Percentiles rank a stretch among this genome's conserved stretches.
Conservation (phyloP, 2,797 vertebrate species). For the Rhynchonycteris naso region DNA sequence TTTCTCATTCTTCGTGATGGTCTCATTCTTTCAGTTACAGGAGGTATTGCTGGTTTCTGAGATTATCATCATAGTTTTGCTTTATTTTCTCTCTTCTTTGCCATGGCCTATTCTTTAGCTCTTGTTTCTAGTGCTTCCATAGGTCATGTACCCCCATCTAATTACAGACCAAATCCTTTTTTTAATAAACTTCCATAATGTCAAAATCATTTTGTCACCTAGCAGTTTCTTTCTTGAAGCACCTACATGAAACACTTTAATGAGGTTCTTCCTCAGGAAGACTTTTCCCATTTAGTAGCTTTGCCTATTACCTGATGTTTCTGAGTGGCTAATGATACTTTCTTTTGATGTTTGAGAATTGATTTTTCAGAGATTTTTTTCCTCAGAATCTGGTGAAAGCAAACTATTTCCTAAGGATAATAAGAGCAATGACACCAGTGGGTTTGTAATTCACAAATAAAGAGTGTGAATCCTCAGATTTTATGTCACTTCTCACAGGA, state of each 20-base stretch:
- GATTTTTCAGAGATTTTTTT: constrained; percentile 32
- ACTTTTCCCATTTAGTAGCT: constrained; percentile 45
- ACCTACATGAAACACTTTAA: constrained; percentile 52
- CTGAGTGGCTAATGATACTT: constrained; percentile 56
- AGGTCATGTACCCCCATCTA: constrained; percentile 13
- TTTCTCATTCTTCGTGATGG: background rate
- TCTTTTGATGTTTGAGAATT: constrained; percentile 60
- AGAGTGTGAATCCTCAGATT: background rate
- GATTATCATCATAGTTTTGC: background rate
- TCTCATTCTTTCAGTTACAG: background rate
- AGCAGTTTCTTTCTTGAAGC: constrained; percentile 49
- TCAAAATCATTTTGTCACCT: constrained; percentile 25
- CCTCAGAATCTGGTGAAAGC: constrained; percentile 58
- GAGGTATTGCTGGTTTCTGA: background rate
- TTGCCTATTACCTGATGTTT: constrained; percentile 49
- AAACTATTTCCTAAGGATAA: constrained; percentile 55
- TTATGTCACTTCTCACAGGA: constrained; percentile 1
- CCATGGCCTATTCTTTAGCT: background rate
- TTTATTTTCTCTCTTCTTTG: background rate
- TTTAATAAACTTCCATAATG: constrained; percentile 59
- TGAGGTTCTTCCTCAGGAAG: constrained; percentile 54
- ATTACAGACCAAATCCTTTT: constrained; percentile 56
- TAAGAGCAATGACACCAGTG: constrained; percentile 13
- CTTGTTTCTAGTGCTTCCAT: background rate
- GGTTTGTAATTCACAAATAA: constrained; percentile 36